These are phyloP conservation scores for Aurelia sp. DNA, from an alignment of 30 jellyfish, hydroid and myxozoan genomes.

Conservation along the genomic window DNA sequence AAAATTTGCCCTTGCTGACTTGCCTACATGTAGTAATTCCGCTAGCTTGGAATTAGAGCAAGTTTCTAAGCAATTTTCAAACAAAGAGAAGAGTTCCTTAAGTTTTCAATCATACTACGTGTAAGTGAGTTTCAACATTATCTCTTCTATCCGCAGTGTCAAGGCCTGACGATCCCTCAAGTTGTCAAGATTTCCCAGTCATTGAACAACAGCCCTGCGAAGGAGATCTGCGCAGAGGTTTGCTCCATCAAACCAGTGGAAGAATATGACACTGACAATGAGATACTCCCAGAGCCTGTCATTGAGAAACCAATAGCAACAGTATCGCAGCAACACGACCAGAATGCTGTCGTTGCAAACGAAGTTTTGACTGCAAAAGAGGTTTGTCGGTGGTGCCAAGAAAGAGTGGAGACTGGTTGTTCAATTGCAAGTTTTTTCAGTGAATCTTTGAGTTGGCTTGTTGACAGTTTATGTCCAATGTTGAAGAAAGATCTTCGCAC, in stretches of 20 bases:
- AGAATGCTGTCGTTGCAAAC: too few species aligned
- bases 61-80: too few species aligned
- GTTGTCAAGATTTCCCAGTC: not conserved
- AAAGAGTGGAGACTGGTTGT: not conserved
- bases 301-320: not conserved
- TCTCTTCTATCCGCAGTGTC: not conserved
- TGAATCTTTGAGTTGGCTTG: not conserved
- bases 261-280: not conserved
- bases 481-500: not conserved
- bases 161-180: not conserved
- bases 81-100: too few species aligned
- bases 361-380: not conserved
- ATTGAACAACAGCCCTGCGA: not conserved
- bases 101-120: too few species aligned
- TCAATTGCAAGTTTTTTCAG: not conserved
- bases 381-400: not conserved
- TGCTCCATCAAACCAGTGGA: not conserved
- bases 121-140: too few species aligned
- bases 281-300: not conserved
- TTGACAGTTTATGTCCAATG: not conserved
- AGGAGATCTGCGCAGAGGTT: not conserved
- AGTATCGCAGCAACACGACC: not conserved
- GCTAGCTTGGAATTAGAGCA: too few species aligned
- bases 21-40: too few species aligned
- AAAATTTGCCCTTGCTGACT: too few species aligned